phyloP scores from a whole-genome alignment of 2,113 vertebrate species.

The Dromiciops gliroides region DNA sequence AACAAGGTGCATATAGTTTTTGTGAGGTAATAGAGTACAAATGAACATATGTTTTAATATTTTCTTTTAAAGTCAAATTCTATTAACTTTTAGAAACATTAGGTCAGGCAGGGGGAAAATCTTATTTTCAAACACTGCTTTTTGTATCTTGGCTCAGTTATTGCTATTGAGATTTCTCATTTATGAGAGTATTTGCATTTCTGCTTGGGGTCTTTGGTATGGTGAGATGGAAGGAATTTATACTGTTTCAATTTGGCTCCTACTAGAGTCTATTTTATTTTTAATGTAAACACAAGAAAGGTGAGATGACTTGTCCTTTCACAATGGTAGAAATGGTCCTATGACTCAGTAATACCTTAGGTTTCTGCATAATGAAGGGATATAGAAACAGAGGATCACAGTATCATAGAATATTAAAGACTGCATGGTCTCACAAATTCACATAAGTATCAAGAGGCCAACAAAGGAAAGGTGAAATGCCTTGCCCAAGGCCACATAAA shows the following conservation, averaged over 20 bases:
- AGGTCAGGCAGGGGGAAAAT: neutral
- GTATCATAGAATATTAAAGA: neutral
- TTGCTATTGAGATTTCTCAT: slow-evolving; percentile 30
- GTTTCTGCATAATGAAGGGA: neutral
- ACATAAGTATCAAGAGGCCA: neutral
- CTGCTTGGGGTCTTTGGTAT: neutral
- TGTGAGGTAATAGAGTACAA: neutral
- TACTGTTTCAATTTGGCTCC: slow-evolving; percentile 38
- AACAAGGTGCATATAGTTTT: neutral
- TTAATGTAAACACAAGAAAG: slow-evolving; percentile 8
- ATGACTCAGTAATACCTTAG: neutral
- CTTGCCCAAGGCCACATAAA: neutral
- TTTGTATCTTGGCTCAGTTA: slow-evolving; percentile 38
- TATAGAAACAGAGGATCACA: neutral
- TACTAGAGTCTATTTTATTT: slow-evolving; percentile 35
- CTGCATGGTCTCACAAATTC: neutral
- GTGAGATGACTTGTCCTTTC: slow-evolving; percentile 24
- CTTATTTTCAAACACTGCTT: slow-evolving; percentile 30
- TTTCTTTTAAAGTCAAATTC: slow-evolving; percentile 28
- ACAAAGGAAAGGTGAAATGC: neutral
- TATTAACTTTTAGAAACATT: slow-evolving; percentile 39
- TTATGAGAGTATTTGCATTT: slow-evolving; percentile 51
- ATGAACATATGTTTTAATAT: slow-evolving; percentile 16
- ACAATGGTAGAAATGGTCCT: slow-evolving; percentile 20
- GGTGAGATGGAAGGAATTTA: slow-evolving; percentile 23